These are phyloP conservation scores for Pseudopipra pipra DNA, from an alignment of 2,113 vertebrate species.

Conservation along the genomic window DNA sequence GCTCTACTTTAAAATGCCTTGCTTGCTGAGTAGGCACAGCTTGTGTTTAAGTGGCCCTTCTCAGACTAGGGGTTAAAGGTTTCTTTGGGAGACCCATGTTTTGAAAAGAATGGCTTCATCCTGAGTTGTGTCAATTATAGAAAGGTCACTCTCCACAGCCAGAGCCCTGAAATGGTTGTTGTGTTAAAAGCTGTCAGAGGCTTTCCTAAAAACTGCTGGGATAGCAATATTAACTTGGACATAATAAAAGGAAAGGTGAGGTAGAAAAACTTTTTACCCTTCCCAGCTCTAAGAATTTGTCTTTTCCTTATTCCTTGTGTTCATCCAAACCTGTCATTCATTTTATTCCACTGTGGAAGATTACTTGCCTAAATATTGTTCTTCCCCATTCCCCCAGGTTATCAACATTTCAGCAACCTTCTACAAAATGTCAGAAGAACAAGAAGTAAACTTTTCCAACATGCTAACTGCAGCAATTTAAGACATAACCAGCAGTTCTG, in stretches of 20 bases:
- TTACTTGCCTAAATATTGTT: slow-evolving; percentile 2
- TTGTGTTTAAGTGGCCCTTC: slow-evolving; percentile 44
- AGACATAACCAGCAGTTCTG: background rate
- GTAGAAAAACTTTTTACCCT: slow-evolving; percentile 20
- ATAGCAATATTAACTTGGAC: slow-evolving; percentile 51
- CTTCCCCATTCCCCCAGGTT: background rate
- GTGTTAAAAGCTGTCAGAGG: slow-evolving; percentile 67
- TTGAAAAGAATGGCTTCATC: slow-evolving; percentile 63
- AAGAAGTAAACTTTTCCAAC: slow-evolving; percentile 10
- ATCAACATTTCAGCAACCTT: slow-evolving; percentile 15
- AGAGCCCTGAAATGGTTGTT: slow-evolving; percentile 62
- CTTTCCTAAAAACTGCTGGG: slow-evolving; percentile 62
- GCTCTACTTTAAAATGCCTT: slow-evolving; percentile 32
- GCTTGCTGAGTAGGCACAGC: slow-evolving; percentile 59
- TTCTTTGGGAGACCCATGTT: slow-evolving; percentile 57
- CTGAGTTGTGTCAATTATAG: slow-evolving; percentile 67
- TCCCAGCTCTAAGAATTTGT: background rate
- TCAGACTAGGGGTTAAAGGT: slow-evolving; percentile 61
- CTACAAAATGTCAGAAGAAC: slow-evolving; percentile 27
- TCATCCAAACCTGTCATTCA: slow-evolving; percentile 30
- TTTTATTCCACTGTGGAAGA: background rate
- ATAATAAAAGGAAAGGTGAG: slow-evolving; percentile 37
- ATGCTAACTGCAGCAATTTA: background rate
- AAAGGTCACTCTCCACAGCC: slow-evolving; percentile 68
- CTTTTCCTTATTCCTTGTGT: background rate